phyloP scores from a whole-genome alignment of 1,140 invertebrate species.

The Prorops nasuta region DNA sequence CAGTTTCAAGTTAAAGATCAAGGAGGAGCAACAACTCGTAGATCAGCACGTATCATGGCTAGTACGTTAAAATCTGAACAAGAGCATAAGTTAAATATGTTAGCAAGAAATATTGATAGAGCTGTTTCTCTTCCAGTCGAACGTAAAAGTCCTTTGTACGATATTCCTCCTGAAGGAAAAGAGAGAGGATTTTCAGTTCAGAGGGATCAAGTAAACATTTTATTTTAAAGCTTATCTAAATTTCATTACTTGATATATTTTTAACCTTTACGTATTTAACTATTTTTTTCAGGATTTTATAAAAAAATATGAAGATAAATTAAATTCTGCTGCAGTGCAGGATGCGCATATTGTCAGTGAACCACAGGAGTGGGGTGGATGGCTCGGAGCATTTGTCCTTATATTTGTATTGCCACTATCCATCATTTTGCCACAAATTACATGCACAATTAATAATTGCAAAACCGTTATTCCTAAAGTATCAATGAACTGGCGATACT shows the following conservation, averaged over 20 bases:
- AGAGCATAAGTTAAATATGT: conserved; percentile 24
- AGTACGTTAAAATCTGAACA: conserved; percentile 34
- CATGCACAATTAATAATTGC: conserved; percentile 39
- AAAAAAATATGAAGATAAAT: conserved; percentile 33
- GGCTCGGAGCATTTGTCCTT: conserved; percentile 40
- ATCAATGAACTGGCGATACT: conserved; percentile 31
- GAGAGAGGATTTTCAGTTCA: conserved; percentile 47
- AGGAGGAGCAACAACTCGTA: conserved; percentile 27
- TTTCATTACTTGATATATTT: conserved; percentile 4
- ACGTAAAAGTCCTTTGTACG: conserved; percentile 31
- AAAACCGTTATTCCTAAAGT: conserved; percentile 26
- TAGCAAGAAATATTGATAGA: conserved; percentile 37
- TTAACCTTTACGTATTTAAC: no score
- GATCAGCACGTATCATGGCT: conserved; percentile 37
- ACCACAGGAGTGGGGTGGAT: conserved; percentile 49
- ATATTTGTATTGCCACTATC: conserved; percentile 28
- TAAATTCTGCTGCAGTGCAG: no score
- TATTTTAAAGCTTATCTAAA: conserved; percentile 4
- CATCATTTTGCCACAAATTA: conserved; percentile 39
- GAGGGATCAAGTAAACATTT: conserved; percentile 34
- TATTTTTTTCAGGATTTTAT: conserved; percentile 37
- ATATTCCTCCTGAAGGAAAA: conserved; percentile 29
- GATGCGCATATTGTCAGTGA: conserved; percentile 38
- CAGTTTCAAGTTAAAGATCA: conserved; percentile 35
- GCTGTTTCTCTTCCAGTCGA: conserved; percentile 48